Evolutionary conservation across 2,797 vertebrate genomes (phyloP).

Genomic region (Calcarius lapponicus): DNA sequence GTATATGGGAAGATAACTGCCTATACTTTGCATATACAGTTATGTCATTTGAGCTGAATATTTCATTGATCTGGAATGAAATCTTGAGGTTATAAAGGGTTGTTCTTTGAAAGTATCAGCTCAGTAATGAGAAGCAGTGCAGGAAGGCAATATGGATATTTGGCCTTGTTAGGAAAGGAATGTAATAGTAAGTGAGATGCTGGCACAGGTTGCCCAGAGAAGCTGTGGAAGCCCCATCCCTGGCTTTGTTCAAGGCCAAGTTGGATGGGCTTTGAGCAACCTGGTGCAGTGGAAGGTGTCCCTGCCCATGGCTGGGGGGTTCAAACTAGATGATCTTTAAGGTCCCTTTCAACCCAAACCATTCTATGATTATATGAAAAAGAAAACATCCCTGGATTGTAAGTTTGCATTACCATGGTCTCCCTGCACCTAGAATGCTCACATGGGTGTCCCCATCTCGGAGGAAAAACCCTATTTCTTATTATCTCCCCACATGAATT

Average conservation of each 20-base stretch:
- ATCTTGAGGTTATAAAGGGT: neutral
- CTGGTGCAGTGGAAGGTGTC: neutral
- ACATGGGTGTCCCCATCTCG: accelerated
- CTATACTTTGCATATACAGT: neutral
- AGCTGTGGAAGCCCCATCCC: neutral
- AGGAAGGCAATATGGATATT: neutral
- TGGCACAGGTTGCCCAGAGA: neutral
- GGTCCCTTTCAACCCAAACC: neutral
- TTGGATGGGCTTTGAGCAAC: neutral
- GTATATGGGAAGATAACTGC: neutral
- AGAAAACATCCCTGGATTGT: neutral
- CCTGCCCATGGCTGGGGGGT: accelerated
- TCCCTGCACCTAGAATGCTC: neutral
- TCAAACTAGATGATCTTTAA: neutral
- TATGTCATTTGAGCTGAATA: neutral
- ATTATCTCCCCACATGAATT: neutral
- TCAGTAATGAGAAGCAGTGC: neutral
- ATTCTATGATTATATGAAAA: neutral
- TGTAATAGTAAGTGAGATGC: neutral
- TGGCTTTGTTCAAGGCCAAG: neutral
- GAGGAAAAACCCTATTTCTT: neutral
- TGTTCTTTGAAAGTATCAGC: neutral
- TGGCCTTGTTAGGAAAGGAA: neutral
- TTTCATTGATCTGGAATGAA: neutral
- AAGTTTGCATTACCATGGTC: neutral